These are phyloP conservation scores for Drosophila anomalata DNA, from an alignment of 2,888 invertebrate genomes.

Conservation along the genomic window DNA sequence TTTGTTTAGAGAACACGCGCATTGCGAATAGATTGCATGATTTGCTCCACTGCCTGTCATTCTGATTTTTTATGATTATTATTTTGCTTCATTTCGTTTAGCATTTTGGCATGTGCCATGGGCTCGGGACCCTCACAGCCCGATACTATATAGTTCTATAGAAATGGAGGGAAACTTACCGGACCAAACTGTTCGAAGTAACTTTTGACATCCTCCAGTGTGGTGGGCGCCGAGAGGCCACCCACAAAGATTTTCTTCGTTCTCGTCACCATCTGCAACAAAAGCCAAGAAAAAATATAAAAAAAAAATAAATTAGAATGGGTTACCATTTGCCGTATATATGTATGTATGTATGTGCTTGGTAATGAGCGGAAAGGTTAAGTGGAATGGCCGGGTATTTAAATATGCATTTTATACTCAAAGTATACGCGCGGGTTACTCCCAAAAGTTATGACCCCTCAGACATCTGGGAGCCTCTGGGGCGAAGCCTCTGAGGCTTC, in stretches of 20 bases:
- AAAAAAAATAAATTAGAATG: constrained; percentile 9
- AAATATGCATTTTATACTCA: constrained; percentile 62
- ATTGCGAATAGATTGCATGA: constrained; percentile 76
- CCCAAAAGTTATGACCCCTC: constrained; percentile 63
- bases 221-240: constrained; percentile 99
- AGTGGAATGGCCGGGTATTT: constrained; percentile 59
- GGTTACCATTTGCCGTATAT: constrained; percentile 12
- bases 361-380: constrained; percentile 42
- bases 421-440: constrained; percentile 20
- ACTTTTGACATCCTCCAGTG: constrained; percentile 99
- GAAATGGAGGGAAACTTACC: constrained; percentile 88
- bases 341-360: neutral
- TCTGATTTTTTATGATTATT: constrained; percentile 64
- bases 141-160: neutral
- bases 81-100: constrained; percentile 56
- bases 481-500: constrained; percentile 25
- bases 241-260: constrained; percentile 99
- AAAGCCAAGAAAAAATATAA: constrained; percentile 64
- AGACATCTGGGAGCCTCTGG: constrained; percentile 54
- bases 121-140: neutral
- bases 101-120: constrained; percentile 41
- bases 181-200: constrained; percentile 99
- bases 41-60: constrained; percentile 74
- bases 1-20: constrained; percentile 57
- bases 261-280: constrained; percentile 98